Evolutionary conservation across 2,888 invertebrate genomes (phyloP), one percentile per base, ranked within the genome.

Genomic region (Sphaerophoria rueppellii): DNA sequence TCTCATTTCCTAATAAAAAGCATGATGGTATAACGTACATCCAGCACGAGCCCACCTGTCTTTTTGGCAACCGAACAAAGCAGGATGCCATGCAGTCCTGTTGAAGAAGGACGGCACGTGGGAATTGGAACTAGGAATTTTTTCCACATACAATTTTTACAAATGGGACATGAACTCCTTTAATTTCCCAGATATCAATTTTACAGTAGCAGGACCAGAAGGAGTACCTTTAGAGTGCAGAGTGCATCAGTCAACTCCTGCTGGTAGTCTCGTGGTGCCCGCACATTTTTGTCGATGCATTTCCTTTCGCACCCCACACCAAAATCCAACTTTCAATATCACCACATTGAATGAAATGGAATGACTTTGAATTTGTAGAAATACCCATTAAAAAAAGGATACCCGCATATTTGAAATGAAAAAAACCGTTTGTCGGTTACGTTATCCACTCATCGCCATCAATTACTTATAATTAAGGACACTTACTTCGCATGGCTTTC

Each of bases 11-110:
- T 60, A 60, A 43, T 43, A 43, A 60, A 60, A 40, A 40, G n/a
- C 40, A 24, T 43, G 6, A 12, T 7, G n/a, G 0, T 24, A 24
- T 24, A 24, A 24, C 24, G 5, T 40, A 14, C 24, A 57, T n/a
- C 83, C 80, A 75, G 75, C 80, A 83, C 35, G 34, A 61, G 71
- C 80, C 83, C 83, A 83, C 83, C 83, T 83, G 83, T 80, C 80
- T 69, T 61, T 24, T 79, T 79, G 79, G 34, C 71, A 54, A 40
- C 37, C 60, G 11, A 43, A 43, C 43, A 43, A 9, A 54, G 32
- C 35, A 16, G 16, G 40, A 60, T 60, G 24, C 24, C 55, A 50
- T 50, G 58, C 65, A 37, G 37, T 63, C 58, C 32, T 79, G 74
- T 54, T 55, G 74, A 75, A 24, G 24, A 24, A 72, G 37, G 60